These are phyloP conservation scores for Clarias gariepinus DNA, from an alignment of 2,113 vertebrate genomes.

Conservation along the genomic window DNA sequence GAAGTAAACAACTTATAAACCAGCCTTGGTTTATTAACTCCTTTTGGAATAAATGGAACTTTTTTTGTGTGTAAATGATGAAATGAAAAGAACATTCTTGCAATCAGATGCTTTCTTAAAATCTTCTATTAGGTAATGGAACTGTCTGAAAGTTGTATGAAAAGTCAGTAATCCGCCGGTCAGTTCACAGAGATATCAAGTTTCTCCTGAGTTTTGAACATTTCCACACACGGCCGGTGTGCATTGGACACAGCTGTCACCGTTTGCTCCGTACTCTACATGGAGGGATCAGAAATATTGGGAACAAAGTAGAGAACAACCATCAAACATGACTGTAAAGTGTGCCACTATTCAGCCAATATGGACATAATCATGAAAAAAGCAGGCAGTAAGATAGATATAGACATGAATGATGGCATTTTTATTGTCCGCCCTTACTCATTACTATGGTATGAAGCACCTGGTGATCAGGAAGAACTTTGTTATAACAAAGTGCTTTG, in stretches of 20 bases:
- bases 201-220: slow-evolving; percentile 69
- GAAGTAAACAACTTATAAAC: too few species aligned
- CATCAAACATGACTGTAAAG: background rate
- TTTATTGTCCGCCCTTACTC: background rate
- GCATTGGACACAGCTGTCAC: slow-evolving; percentile 74
- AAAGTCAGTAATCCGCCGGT: slow-evolving; percentile 70
- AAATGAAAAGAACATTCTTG: background rate
- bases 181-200: slow-evolving; percentile 78
- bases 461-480: background rate
- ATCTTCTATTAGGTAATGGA: slow-evolving; percentile 66
- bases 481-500: background rate
- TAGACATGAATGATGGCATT: background rate
- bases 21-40: background rate
- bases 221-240: slow-evolving; percentile 67
- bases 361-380: slow-evolving; percentile 10
- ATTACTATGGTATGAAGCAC: background rate
- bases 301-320: background rate
- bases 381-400: background rate
- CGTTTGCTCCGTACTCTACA: slow-evolving; percentile 66
- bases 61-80: background rate
- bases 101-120: slow-evolving; percentile 47
- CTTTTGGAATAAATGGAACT: background rate
- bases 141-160: slow-evolving; percentile 73
- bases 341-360: background rate
- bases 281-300: slow-evolving; percentile 11